These are phyloP conservation scores for Haliclona indistincta DNA, from an alignment of 37 sponge, comb jelly and placozoan species.

Conservation along the genomic window DNA sequence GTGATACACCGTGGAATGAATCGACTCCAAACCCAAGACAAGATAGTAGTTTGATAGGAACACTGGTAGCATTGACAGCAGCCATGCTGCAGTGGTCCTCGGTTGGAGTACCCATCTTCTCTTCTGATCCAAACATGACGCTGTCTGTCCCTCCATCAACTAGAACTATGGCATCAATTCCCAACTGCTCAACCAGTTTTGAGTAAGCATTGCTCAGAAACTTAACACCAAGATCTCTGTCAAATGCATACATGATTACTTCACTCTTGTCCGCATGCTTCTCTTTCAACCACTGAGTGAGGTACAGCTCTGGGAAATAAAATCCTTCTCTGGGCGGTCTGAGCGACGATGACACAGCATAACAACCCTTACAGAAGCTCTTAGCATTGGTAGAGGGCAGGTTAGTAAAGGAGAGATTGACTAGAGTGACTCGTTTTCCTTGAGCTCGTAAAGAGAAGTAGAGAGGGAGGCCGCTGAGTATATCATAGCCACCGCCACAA, in stretches of 20 bases:
- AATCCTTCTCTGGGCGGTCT: not conserved
- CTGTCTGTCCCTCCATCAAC: constrained; percentile 82
- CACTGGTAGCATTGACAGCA: constrained; percentile 28
- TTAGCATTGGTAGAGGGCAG: not conserved
- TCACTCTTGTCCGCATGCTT: constrained; percentile 13
- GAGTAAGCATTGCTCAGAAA: constrained; percentile 42
- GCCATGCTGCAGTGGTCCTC: constrained; percentile 78
- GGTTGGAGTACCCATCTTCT: constrained; percentile 60
- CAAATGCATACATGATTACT: constrained; percentile 57
- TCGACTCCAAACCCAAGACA: constrained; percentile 86
- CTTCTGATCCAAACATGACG: constrained; percentile 71
- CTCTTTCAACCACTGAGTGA: constrained; percentile 49
- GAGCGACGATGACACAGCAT: constrained; percentile 1
- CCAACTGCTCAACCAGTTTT: constrained; percentile 40
- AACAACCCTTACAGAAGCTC: constrained; percentile 21
- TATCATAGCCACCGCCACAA: constrained; percentile 78
- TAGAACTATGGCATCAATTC: constrained; percentile 66
- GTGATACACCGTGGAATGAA: constrained; percentile 75
- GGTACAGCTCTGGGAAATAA: constrained; percentile 76
- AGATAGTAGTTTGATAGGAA: constrained; percentile 39
- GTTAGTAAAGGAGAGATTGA: constrained; percentile 69
- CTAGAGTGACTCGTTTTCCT: constrained; percentile 55
- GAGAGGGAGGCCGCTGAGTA: constrained; percentile 65
- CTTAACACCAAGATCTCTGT: constrained; percentile 40
- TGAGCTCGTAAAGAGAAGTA: constrained; percentile 40